These are phyloP conservation scores for Agriopis leucophaearia DNA, from an alignment of 2,888 invertebrate species.

Conservation along the genomic window DNA sequence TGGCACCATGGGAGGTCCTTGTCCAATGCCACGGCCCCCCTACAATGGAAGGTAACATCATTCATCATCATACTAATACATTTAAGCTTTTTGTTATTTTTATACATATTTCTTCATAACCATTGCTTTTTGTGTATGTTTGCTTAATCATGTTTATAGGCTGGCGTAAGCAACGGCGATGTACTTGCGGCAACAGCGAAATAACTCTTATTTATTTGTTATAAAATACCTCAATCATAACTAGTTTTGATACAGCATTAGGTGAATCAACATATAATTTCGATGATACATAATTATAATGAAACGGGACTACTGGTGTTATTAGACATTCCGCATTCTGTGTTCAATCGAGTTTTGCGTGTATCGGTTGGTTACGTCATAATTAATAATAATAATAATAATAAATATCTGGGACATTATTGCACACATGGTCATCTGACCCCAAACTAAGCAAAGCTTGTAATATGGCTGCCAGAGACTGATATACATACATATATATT, in stretches of 20 bases:
- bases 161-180: conserved; percentile 15
- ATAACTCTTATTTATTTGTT: neutral
- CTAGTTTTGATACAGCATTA: neutral
- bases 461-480: too few relatives aligned
- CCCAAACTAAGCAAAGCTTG: too few relatives aligned
- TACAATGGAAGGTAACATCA: conserved; percentile 74
- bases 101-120: neutral
- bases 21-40: conserved; percentile 76
- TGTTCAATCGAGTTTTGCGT: neutral
- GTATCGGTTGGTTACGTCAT: neutral
- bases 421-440: too few relatives aligned
- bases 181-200: conserved; percentile 1
- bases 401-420: too few relatives aligned
- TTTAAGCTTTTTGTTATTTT: neutral
- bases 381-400: too few relatives aligned
- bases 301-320: neutral
- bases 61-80: neutral
- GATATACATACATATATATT: too few relatives aligned
- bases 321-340: conserved; percentile 1
- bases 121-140: neutral
- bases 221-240: neutral
- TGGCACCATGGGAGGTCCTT: conserved; percentile 68
- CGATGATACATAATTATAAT: neutral
- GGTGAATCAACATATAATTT: neutral
- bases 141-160: conserved; percentile 14